Evolutionary conservation across 2,113 vertebrate species (phyloP).

Genomic region (Pyrgilauda ruficollis): DNA sequence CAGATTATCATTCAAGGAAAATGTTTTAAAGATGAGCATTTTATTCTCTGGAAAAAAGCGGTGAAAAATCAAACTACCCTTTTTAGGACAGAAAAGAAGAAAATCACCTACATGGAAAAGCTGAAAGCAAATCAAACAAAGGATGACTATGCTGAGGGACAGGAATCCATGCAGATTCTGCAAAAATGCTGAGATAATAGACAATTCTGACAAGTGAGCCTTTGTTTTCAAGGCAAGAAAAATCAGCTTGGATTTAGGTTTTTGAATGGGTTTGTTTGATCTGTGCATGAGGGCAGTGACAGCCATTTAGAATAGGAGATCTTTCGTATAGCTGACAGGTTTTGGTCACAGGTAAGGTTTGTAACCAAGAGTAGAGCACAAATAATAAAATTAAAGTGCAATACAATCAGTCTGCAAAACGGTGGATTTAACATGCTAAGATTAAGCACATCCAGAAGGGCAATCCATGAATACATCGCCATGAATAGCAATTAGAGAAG

Average conservation of each 20-base stretch:
- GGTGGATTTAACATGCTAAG: background rate
- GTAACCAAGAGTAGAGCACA: background rate
- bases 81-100: background rate
- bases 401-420: background rate
- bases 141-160: background rate
- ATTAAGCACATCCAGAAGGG: background rate
- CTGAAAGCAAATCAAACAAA: background rate
- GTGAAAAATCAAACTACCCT: background rate
- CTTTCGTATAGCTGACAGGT: background rate
- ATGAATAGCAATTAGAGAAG: background rate
- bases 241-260: background rate
- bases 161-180: background rate
- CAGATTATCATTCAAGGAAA: background rate
- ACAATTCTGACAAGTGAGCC: background rate
- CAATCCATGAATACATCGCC: background rate
- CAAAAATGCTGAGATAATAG: background rate
- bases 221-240: background rate
- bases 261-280: background rate
- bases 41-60: background rate
- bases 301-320: background rate
- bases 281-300: background rate
- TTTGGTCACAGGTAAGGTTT: background rate
- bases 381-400: background rate
- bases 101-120: background rate
- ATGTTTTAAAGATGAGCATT: background rate